Evolutionary conservation across 2,797 vertebrate species (phyloP).

Genomic region (Lagorchestes hirsutus): DNA sequence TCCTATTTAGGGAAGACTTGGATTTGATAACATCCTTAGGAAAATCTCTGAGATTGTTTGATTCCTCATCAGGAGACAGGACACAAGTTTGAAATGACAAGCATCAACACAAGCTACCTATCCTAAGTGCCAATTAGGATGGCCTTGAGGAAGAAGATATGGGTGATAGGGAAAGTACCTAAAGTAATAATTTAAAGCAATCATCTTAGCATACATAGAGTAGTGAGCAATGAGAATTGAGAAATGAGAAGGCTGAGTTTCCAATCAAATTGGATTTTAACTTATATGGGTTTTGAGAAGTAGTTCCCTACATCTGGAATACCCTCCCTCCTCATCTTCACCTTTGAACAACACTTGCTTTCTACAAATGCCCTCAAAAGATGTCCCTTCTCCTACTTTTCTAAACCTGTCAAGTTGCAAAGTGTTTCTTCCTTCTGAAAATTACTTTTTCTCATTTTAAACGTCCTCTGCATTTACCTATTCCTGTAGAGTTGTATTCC

Average conservation of each 20-base stretch:
- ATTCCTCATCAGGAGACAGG: not conserved
- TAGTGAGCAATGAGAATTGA: not conserved
- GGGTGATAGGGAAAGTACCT: not conserved
- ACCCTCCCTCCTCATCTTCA: not conserved
- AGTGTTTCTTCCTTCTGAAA: no score
- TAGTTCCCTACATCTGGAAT: not conserved
- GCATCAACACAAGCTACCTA: not conserved
- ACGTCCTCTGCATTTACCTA: no score
- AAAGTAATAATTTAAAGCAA: not conserved
- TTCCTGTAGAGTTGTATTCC: not conserved
- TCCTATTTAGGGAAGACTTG: not conserved
- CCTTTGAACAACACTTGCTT: no score
- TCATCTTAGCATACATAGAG: not conserved
- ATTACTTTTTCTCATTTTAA: no score
- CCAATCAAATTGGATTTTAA: not conserved
- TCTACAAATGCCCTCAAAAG: no score
- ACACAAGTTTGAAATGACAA: not conserved
- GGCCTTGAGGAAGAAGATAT: not conserved
- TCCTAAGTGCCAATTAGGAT: not conserved
- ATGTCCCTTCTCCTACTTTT: no score
- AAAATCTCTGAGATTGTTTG: not conserved
- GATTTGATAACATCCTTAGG: not conserved
- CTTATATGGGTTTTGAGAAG: not conserved
- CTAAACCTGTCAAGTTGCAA: no score
- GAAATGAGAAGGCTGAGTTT: not conserved